Evolutionary conservation across 2,888 invertebrate species (phyloP), one percentile per base, ranked within the genome.

Genomic region (Drosophila neutralis): DNA sequence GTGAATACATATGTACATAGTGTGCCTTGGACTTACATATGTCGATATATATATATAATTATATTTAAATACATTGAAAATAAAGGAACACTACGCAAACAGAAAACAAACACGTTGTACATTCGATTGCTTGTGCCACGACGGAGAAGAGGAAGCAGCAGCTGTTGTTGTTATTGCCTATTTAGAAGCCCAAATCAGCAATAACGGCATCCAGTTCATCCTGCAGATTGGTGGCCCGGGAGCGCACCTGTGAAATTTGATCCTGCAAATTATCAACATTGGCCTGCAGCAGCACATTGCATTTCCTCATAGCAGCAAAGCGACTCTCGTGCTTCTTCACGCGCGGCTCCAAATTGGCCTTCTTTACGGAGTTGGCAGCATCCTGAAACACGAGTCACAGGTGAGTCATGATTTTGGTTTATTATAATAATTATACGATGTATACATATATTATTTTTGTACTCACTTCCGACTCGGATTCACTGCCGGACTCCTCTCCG

Each of bases 181-280:
- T 24, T 70, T 92, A 92, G 70, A 95, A 97, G 89, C 97, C 97
- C 89, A 98, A 94, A 93, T 98, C 97, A 42, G 97, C 96, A 75
- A 98, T 94, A 29, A 97, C 96, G 6, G 97, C 96, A 92, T 98
- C 97, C 72, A 98, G 93, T 92, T 98, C 98, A 87, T 96, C 96
- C 93, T 98, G 96, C 54, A 98, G 93, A 49, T 95, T 94, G 54
- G 95, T 94, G 10, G 97, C 96, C 93, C 96, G 95, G 85, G 97
- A 97, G 83, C 96, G 95, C 84, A 97, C 97, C 90, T 96, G 97
- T 63, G 96, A 95, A 53, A 98, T 95, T 91, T 97, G 97, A 91
- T 98, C 98, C 92, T 97, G 97, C 69, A 97, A 93, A 89, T 97
- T 94, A 92, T 98, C 98, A 0, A 97, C 97, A 91, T 97, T 98